Evolutionary conservation across 2,113 vertebrate genomes (phyloP).

Genomic region (Bufo bufo): DNA sequence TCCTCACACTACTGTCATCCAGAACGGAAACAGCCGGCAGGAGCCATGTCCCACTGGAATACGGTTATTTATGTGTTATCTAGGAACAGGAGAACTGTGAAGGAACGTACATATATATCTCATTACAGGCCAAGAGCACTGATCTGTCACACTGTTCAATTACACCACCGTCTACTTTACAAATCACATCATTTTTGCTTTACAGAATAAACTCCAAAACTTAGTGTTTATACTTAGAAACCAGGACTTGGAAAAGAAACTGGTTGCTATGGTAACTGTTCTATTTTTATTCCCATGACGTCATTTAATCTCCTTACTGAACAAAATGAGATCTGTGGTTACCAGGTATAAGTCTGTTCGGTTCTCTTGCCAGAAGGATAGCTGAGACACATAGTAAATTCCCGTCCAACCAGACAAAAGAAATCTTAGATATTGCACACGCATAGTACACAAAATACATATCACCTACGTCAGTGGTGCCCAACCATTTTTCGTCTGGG

Average conservation of each 20-base stretch:
- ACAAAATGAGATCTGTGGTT: conserved; percentile 60
- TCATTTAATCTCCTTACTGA: conserved; percentile 64
- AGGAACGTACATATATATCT: neutral
- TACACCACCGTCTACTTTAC: neutral
- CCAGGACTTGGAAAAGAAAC: conserved; percentile 68
- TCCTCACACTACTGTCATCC: neutral
- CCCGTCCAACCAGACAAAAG: neutral
- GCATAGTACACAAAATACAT: neutral
- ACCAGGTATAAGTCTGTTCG: conserved; percentile 33
- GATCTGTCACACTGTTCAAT: neutral
- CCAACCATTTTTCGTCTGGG: too few relatives aligned
- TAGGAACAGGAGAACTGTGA: neutral
- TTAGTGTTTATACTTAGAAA: conserved; percentile 47
- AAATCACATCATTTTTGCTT: neutral
- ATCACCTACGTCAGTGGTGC: too few relatives aligned
- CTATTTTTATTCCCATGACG: conserved; percentile 71
- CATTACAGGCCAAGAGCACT: neutral
- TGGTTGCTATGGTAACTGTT: conserved; percentile 80
- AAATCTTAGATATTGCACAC: neutral
- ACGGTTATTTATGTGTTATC: neutral
- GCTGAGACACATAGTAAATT: neutral
- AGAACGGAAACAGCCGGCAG: neutral
- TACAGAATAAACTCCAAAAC: conserved; percentile 32
- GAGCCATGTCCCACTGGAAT: neutral
- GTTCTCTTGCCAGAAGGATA: neutral